Conservation (phyloP, 2,113 vertebrate genomes). For the Coreoperca whiteheadi region DNA sequence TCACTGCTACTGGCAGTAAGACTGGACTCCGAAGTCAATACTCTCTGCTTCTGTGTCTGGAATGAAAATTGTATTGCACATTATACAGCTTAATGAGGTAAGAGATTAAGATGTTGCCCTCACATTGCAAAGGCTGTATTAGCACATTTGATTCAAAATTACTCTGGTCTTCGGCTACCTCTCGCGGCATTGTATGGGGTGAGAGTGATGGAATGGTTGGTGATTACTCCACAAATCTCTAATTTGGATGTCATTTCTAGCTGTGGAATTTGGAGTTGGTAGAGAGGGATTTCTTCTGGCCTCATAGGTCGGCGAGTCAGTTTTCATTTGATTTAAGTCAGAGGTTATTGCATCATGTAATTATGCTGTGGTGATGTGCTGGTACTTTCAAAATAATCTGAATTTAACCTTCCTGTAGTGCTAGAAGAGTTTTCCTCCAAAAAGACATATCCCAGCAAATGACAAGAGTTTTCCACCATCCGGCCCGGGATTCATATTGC, state of each 20-base stretch:
- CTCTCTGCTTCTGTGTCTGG: slow-evolving; percentile 41
- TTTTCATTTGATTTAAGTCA: slow-evolving; percentile 47
- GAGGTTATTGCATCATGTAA: slow-evolving; percentile 31
- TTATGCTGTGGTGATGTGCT: slow-evolving; percentile 14
- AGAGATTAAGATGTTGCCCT: slow-evolving; percentile 80
- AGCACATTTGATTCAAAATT: slow-evolving; percentile 59
- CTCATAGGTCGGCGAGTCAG: neutral
- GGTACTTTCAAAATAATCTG: slow-evolving; percentile 4
- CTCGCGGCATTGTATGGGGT: slow-evolving; percentile 60
- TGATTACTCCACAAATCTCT: slow-evolving; percentile 58
- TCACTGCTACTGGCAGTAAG: slow-evolving; percentile 22
- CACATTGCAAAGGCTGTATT: slow-evolving; percentile 65
- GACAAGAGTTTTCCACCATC: neutral
- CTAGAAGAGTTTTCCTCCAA: neutral
- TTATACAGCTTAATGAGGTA: slow-evolving; percentile 81
- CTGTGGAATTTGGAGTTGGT: slow-evolving; percentile 34
- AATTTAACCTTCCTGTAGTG: neutral
- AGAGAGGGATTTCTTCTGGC: slow-evolving; percentile 19
- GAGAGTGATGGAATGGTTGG: slow-evolving; percentile 55
- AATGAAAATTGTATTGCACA: slow-evolving; percentile 72
- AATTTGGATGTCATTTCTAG: slow-evolving; percentile 54
- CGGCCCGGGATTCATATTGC: neutral
- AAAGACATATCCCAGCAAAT: neutral
- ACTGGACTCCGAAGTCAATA: slow-evolving; percentile 39
- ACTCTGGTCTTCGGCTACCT: slow-evolving; percentile 53